Evolutionary conservation across 1,140 invertebrate genomes (phyloP).

Genomic region (Drosophila pachea): DNA sequence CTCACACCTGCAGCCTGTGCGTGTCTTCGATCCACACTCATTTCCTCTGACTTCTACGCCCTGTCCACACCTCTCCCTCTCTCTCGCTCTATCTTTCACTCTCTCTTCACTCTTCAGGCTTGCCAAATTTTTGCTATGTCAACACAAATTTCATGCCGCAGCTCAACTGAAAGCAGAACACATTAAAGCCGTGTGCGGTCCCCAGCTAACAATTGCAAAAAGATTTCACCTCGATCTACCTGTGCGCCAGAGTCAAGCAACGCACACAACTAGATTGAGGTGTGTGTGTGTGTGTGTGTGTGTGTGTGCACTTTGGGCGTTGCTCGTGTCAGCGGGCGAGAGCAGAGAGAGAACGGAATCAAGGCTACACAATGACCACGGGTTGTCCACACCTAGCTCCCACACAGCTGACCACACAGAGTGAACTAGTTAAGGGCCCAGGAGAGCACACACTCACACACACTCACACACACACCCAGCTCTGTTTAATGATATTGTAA

Average conservation of each 20-base stretch:
- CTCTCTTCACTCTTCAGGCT: constrained; percentile 12
- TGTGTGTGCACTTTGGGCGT: constrained; percentile 53
- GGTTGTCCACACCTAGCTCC: constrained; percentile 73
- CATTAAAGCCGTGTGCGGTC: constrained; percentile 64
- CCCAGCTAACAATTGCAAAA: constrained; percentile 17
- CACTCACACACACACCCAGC: constrained; percentile 5
- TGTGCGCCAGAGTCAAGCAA: constrained; percentile 27
- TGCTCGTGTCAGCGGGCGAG: constrained; percentile 64
- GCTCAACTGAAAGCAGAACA: constrained; percentile 18
- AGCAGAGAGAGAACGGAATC: constrained; percentile 36
- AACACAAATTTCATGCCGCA: constrained; percentile 69
- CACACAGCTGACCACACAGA: constrained; percentile 65
- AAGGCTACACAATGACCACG: constrained; percentile 57
- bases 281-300: background rate
- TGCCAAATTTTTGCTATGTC: constrained; percentile 64
- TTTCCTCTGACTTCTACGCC: background rate
- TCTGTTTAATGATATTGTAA: constrained; percentile 71
- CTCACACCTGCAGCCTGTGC: too few relatives aligned
- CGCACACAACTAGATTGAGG: too few relatives aligned
- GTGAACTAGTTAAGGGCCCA: constrained; percentile 39
- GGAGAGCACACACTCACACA: constrained; percentile 1
- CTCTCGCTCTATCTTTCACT: background rate
- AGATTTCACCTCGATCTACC: constrained; percentile 30
- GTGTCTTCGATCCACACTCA: too few relatives aligned
- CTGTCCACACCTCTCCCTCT: background rate